Base-by-base conservation (phyloP, 2,797 vertebrate genomes). In the Enteromius treurensis region DNA sequence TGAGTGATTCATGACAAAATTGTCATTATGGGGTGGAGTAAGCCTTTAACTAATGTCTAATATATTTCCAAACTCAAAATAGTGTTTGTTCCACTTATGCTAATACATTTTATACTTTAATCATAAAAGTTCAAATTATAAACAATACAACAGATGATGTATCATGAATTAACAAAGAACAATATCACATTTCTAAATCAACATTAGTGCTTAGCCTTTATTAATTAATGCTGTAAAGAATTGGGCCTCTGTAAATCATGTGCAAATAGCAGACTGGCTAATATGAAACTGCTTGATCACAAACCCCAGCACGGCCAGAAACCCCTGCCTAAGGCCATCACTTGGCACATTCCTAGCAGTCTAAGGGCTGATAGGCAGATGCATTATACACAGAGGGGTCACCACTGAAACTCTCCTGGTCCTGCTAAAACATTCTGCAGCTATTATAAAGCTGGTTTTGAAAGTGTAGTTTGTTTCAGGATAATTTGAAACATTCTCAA, bases 311-410 rank as follows among this genome's bases (percentile, higher is more conserved):
- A 45, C 26, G 29, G 58, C 23, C 65, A 26, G 32, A 82, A 53
- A 74, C 84, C 84, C 81, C 87, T 88, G 89, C 85, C 74, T 86
- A 74, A 53, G 64, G 55, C 77, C 87, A 82, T 86, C 81, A 87
- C 87, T 88, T 86, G 83, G 87, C 88, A 88, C 88, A 88, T 89
- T 92, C 89, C 90, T 90, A 73, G 79, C 71, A 84, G 91, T 90
- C 86, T 86, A 87, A 84, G 19, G 85, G 80, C 88, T 83, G 86
- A 89, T 86, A 88, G 81, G 51, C 83, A 69, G 85, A 91, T 90
- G 88, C 90, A 92, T 92, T 91, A 91, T 88, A 91, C 89, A 88
- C 88, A 32, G 58, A 85, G 34, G 86, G 84, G 92, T 91, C 92
- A 91, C 89, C 88, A 87, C 86, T 74, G 75, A 79, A 84, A 81